phyloP scores from a whole-genome alignment of 2,888 invertebrate genomes.

The Rhorus exstirpatorius region DNA sequence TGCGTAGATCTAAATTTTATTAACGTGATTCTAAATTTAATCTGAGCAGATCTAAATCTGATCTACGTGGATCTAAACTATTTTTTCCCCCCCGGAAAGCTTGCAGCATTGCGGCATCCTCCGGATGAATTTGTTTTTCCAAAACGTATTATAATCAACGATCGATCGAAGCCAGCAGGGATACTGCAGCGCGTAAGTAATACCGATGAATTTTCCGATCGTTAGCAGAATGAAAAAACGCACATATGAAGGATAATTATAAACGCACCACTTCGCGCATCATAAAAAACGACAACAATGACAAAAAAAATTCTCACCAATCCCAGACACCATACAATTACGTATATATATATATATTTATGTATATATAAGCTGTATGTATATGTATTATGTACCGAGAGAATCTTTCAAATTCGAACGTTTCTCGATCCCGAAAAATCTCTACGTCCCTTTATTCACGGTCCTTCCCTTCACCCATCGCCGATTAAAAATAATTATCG shows the following conservation, averaged over 20 bases:
- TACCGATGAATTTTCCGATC: constrained; percentile 30
- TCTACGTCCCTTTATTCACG: constrained; percentile 21
- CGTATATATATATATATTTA: constrained; percentile 51
- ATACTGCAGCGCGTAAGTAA: constrained; percentile 16
- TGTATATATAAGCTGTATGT: constrained; percentile 44
- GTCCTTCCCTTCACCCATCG: neutral
- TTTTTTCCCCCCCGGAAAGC: neutral
- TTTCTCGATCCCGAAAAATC: constrained; percentile 39
- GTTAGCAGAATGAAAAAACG: constrained; percentile 43
- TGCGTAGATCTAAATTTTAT: too few species aligned
- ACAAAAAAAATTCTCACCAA: constrained; percentile 30
- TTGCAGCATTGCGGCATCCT: neutral
- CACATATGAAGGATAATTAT: constrained; percentile 32
- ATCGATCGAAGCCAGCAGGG: constrained; percentile 18
- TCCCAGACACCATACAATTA: constrained; percentile 40
- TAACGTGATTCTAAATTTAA: too few species aligned
- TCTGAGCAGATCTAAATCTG: too few species aligned
- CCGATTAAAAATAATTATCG: constrained; percentile 47
- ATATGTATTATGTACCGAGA: constrained; percentile 46
- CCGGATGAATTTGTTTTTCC: neutral
- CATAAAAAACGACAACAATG: constrained; percentile 1
- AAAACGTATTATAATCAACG: neutral
- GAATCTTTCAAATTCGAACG: constrained; percentile 43
- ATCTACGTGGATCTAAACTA: too few species aligned
- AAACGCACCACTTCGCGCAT: constrained; percentile 52